Evolutionary conservation across 2,888 invertebrate species (phyloP).

Genomic region (Drosophila recens): DNA sequence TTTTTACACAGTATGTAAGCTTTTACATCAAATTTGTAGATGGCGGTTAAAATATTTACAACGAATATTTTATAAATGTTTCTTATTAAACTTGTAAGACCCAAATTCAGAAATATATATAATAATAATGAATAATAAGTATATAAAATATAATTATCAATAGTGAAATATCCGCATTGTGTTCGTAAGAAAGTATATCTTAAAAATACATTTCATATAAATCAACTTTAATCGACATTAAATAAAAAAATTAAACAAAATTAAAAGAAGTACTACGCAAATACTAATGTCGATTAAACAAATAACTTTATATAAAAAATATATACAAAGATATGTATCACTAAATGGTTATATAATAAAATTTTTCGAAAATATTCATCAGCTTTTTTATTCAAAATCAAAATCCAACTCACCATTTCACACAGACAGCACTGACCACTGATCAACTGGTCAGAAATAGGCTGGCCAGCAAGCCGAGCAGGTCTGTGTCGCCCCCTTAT

Average conservation of each 20-base stretch:
- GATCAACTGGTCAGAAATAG: too few species aligned
- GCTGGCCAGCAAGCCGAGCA: too few species aligned
- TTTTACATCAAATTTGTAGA: conserved; percentile 60
- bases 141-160: conserved; percentile 22
- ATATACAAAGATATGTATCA: conserved; percentile 57
- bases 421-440: too few species aligned
- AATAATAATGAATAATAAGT: conserved; percentile 1
- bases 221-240: conserved; percentile 53
- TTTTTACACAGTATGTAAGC: conserved; percentile 67
- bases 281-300: conserved; percentile 49
- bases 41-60: conserved; percentile 67
- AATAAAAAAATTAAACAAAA: conserved; percentile 24
- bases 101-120: conserved; percentile 22
- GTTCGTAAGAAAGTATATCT: conserved; percentile 66
- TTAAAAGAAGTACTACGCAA: conserved; percentile 36
- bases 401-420: too few species aligned
- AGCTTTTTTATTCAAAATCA: neutral
- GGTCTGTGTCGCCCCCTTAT: too few species aligned
- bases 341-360: conserved; percentile 72
- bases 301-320: conserved; percentile 50
- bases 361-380: conserved; percentile 53
- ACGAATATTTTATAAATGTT: conserved; percentile 76
- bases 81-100: conserved; percentile 49
- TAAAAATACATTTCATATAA: conserved; percentile 60
- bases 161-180: conserved; percentile 73